Base-by-base conservation (phyloP, 2,113 vertebrate genomes). In the Elephas maximus region DNA sequence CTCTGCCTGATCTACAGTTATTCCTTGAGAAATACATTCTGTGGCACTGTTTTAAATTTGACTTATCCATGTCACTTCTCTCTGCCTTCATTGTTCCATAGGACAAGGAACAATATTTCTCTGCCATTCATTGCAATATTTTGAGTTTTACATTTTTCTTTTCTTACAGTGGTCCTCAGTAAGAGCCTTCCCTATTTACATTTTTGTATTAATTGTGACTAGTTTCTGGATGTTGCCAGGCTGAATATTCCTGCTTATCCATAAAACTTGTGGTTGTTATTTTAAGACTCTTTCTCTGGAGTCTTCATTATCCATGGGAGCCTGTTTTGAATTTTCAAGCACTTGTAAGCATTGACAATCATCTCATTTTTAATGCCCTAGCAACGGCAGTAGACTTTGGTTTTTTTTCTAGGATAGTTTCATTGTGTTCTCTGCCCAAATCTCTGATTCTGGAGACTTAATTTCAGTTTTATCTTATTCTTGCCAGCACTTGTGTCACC, bases 11-110 rank as follows among this genome's bases (percentile, higher is more conserved):
- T 90, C 48, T 79, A 3, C 10, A 26, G 37, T 83, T 95, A 41
- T 91, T 97, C 95, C 86, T 94, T 30, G 91, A 91, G 87, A 97
- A 89, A 41, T 91, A 74, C 80, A 18, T 12, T 28, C 67, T 71
- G 12, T 92, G 37, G 3, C 91, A 89, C 95, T 37, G 48, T 97
- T 98, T 98, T 97, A 93, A 18, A 18, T 14, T 71, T 0, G 2
- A 65, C 69, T 84, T 9, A 63, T 94, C 77, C 73, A 23, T 87
- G 45, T n/a, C 79, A 53, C 44, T 91, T 92, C 37, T 92, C n/a
- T 89, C 69, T 67, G 90, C 90, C 51, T 6, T 62, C 67, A 33
- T 91, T 88, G 73, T 92, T 94, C 23, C 23, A 12, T 53, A 85
- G 37, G 12, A 74, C 6, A 74, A 86, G 17, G 79, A 37, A 62